phyloP scores from a whole-genome alignment of 2,797 vertebrate genomes.

The Myripristis jacobus region DNA sequence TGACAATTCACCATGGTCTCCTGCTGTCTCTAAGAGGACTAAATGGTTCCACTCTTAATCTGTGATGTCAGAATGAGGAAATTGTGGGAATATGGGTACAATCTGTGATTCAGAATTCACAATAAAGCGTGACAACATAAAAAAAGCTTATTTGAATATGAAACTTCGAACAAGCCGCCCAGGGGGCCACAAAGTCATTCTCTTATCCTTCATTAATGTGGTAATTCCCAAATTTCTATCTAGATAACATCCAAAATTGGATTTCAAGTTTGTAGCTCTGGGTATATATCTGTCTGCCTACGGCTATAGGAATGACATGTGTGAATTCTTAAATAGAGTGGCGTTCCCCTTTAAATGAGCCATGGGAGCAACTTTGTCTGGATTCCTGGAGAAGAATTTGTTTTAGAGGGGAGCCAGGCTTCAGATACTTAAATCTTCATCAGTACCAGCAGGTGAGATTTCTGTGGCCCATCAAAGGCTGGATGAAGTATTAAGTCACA shows the following conservation, averaged over 20 bases:
- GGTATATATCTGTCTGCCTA: slow-evolving; percentile 21
- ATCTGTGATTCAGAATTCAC: slow-evolving; percentile 15
- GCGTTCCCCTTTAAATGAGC: slow-evolving; percentile 14
- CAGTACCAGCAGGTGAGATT: slow-evolving; percentile 31
- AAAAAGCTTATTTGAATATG: slow-evolving; percentile 16
- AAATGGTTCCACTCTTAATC: neutral
- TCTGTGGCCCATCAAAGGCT: slow-evolving; percentile 41
- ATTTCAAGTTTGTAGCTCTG: slow-evolving; percentile 22
- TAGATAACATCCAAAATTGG: slow-evolving; percentile 16
- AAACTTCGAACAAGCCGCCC: slow-evolving; percentile 17
- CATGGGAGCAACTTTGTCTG: slow-evolving; percentile 17
- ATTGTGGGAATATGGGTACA: slow-evolving; percentile 25
- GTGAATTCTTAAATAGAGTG: slow-evolving; percentile 20
- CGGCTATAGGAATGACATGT: slow-evolving; percentile 11
- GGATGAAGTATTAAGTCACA: slow-evolving; percentile 30
- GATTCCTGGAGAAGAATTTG: slow-evolving; percentile 20
- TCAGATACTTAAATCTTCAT: slow-evolving; percentile 43
- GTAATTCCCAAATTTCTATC: neutral
- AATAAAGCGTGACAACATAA: slow-evolving; percentile 8
- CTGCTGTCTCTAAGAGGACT: neutral
- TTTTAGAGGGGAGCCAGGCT: slow-evolving; percentile 30
- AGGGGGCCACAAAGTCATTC: slow-evolving; percentile 14
- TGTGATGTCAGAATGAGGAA: slow-evolving; percentile 12
- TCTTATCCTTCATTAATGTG: neutral
- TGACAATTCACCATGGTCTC: slow-evolving; percentile 14